Percentiles rank a stretch among this genome's conserved stretches.
These are phyloP conservation scores for Lophius piscatorius DNA, from an alignment of 2,113 vertebrate species.

Conservation along the genomic window DNA sequence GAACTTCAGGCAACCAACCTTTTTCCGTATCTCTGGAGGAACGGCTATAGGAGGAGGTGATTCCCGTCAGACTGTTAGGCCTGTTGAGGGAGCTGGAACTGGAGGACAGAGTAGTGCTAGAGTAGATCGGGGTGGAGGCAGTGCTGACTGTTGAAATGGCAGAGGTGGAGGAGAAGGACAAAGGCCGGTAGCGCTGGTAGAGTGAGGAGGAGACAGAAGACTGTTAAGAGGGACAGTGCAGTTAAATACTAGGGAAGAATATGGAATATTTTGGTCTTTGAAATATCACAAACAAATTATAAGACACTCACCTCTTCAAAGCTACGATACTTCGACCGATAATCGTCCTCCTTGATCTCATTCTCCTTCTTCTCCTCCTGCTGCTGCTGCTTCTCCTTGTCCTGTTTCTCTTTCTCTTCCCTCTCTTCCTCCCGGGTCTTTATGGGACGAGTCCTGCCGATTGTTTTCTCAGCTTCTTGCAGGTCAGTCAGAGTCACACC, in stretches of 20 bases:
- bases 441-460: constrained; percentile 87
- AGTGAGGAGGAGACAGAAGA: constrained; percentile 5
- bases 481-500: constrained; percentile 97
- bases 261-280: too few relatives aligned
- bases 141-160: constrained; percentile 76
- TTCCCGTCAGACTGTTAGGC: constrained; percentile 88
- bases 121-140: constrained; percentile 79
- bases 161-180: constrained; percentile 79
- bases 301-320: constrained; percentile 86
- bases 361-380: constrained; percentile 94
- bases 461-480: constrained; percentile 98
- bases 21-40: constrained; percentile 90
- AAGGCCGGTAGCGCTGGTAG: constrained; percentile 87
- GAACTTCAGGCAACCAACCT: constrained; percentile 81
- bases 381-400: constrained; percentile 95
- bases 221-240: not conserved
- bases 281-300: not conserved
- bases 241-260: too few relatives aligned
- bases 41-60: constrained; percentile 92
- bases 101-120: constrained; percentile 81
- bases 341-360: constrained; percentile 94
- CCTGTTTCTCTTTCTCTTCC: constrained; percentile 92
- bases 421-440: constrained; percentile 93
- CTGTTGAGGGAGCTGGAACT: constrained; percentile 76
- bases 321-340: constrained; percentile 90